Percentiles rank a stretch among this genome's conserved stretches.
phyloP scores from a whole-genome alignment of 2,797 vertebrate species.

The Thamnophis elegans region DNA sequence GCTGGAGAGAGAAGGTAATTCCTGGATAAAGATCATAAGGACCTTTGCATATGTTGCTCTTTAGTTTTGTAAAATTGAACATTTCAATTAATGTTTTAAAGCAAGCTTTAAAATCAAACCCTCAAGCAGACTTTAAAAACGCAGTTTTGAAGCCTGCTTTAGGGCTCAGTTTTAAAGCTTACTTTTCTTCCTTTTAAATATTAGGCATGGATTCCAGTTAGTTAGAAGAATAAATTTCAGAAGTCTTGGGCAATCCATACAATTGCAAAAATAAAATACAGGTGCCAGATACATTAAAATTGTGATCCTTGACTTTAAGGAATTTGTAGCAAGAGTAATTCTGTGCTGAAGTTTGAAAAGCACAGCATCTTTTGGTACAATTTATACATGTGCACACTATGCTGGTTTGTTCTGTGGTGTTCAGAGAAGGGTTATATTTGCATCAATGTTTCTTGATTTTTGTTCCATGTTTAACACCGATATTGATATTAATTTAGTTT shows the following conservation, averaged over 20 bases:
- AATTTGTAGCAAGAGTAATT: slow-evolving; percentile 63
- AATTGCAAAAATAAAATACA: slow-evolving; percentile 62
- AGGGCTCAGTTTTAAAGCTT: slow-evolving; percentile 36
- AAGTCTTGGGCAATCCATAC: slow-evolving; percentile 58
- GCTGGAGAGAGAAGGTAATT: not conserved
- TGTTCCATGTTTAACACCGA: slow-evolving; percentile 31
- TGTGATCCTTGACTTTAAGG: slow-evolving; percentile 67
- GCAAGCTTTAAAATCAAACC: not conserved
- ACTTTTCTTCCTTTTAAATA: slow-evolving; percentile 63
- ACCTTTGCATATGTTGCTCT: not conserved
- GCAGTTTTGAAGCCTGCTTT: slow-evolving; percentile 47
- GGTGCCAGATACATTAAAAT: slow-evolving; percentile 59
- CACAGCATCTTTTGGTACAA: slow-evolving; percentile 55
- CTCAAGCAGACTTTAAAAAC: slow-evolving; percentile 22
- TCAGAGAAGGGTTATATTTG: not conserved
- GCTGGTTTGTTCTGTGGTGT: not conserved
- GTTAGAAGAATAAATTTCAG: slow-evolving; percentile 53
- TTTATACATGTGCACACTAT: not conserved
- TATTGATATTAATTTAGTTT: slow-evolving; percentile 40
- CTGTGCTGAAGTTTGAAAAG: slow-evolving; percentile 61
- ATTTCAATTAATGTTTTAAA: slow-evolving; percentile 33
- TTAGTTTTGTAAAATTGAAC: slow-evolving; percentile 30
- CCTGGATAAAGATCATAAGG: too few relatives aligned
- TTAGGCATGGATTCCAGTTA: slow-evolving; percentile 63
- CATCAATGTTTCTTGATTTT: slow-evolving; percentile 2